Conservation (phyloP, 2,888 invertebrate species). For the Hypomecis atomaria region DNA sequence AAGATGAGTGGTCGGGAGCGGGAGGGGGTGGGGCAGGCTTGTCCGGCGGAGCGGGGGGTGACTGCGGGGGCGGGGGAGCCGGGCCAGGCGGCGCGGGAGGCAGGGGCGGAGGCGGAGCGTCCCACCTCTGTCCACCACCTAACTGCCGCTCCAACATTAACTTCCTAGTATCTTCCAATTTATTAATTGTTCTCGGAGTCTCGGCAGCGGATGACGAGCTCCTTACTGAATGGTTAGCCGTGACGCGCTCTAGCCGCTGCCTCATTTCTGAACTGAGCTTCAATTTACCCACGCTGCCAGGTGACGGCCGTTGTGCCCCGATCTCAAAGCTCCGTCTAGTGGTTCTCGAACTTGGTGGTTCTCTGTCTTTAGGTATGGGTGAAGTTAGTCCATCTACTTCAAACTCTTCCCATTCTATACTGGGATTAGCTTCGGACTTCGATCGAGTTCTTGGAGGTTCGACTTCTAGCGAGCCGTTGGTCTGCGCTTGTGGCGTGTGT, state of each 20-base stretch:
- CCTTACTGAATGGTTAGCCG: constrained; percentile 94
- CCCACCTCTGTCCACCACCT: constrained; percentile 87
- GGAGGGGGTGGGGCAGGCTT: constrained; percentile 86
- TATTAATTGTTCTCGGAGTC: constrained; percentile 89
- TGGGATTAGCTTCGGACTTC: constrained; percentile 78
- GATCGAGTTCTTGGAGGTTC: constrained; percentile 74
- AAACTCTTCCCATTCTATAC: constrained; percentile 94
- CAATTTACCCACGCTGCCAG: constrained; percentile 95
- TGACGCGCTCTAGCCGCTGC: constrained; percentile 94
- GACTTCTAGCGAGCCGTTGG: constrained; percentile 68
- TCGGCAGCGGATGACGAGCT: constrained; percentile 89
- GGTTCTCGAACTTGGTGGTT: constrained; percentile 73
- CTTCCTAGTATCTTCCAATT: constrained; percentile 94
- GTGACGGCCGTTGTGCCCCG: constrained; percentile 91
- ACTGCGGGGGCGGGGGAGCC: constrained; percentile 87
- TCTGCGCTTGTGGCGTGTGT: constrained; percentile 89
- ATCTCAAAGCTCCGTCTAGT: constrained; percentile 90
- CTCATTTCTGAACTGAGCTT: constrained; percentile 97
- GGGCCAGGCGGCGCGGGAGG: constrained; percentile 85
- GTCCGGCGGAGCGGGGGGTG: constrained; percentile 84
- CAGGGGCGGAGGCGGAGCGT: constrained; percentile 87
- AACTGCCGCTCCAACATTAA: constrained; percentile 94
- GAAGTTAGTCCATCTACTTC: constrained; percentile 87
- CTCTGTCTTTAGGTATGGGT: constrained; percentile 55
- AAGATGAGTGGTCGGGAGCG: constrained; percentile 84